A percentile compares a stretch with the other conserved stretches of the same genome.
phyloP scores from a whole-genome alignment of 2,797 vertebrate genomes.

The Sebastes itinus region DNA sequence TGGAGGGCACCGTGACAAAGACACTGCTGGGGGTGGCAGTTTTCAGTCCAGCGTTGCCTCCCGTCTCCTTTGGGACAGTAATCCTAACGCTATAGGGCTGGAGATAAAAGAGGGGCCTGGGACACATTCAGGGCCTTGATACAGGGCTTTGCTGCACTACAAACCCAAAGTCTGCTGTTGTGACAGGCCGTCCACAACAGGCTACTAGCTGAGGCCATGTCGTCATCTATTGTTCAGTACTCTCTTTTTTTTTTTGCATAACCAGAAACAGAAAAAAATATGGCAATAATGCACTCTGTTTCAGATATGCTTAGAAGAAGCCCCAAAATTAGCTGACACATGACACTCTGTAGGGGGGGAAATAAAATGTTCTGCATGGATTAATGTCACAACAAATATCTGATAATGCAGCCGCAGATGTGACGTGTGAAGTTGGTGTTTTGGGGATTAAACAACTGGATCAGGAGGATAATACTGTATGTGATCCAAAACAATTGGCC shows the following conservation, averaged over 20 bases:
- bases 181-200: constrained; percentile 50
- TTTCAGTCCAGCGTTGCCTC: constrained; percentile 61
- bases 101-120: constrained; percentile 76
- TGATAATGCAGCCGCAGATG: not conserved
- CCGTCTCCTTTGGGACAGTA: constrained; percentile 72
- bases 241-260: constrained; percentile 20
- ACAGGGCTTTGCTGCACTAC: constrained; percentile 70
- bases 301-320: not conserved
- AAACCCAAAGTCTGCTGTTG: constrained; percentile 63
- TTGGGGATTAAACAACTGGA: constrained; percentile 4
- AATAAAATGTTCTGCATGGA: not conserved
- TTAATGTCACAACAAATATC: not conserved
- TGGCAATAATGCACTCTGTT: not conserved
- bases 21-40: constrained; percentile 71
- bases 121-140: constrained; percentile 72
- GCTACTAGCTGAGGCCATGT: constrained; percentile 42
- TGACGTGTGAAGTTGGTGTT: not conserved
- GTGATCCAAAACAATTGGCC: not conserved
- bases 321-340: not conserved
- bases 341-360: no score
- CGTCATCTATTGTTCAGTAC: constrained; percentile 48
- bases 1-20: constrained; percentile 65
- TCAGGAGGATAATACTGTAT: not conserved
- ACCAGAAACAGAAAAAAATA: constrained; percentile 14
- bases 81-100: constrained; percentile 71